phyloP scores from a whole-genome alignment of 1,140 invertebrate genomes.

The Meloidogyne floridensis region DNA sequence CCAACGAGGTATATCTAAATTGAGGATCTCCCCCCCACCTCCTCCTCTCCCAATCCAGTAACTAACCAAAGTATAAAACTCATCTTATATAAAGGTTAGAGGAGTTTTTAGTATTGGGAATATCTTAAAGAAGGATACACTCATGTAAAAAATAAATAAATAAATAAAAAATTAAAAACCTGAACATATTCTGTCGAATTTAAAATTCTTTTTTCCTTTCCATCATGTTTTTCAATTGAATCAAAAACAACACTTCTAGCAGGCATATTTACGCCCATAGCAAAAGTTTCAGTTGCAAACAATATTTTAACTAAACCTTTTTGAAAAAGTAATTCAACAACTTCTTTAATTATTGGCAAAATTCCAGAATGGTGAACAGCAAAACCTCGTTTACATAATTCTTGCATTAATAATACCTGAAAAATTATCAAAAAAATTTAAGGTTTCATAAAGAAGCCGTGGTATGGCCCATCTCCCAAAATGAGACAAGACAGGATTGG shows the following conservation, averaged over 20 bases:
- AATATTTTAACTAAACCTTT: constrained; percentile 83
- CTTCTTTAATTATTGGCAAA: constrained; percentile 72
- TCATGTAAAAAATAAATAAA: no score
- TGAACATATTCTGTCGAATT: constrained; percentile 74
- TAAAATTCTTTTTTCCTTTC: constrained; percentile 76
- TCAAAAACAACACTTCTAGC: constrained; percentile 94
- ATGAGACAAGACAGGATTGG: no score
- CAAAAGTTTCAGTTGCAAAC: constrained; percentile 98
- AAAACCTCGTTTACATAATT: constrained; percentile 82
- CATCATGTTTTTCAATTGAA: constrained; percentile 86
- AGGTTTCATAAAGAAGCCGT: no score
- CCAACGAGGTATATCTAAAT: no score
- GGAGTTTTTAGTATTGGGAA: no score
- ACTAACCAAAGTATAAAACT: no score
- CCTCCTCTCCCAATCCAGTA: no score
- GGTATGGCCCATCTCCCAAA: no score
- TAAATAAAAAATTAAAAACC: constrained; percentile 19
- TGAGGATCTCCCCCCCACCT: no score
- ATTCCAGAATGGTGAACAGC: constrained; percentile 86
- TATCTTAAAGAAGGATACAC: no score
- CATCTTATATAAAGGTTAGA: background rate
- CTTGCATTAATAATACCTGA: constrained; percentile 72
- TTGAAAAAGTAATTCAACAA: constrained; percentile 95
- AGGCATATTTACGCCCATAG: constrained; percentile 96
- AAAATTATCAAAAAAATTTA: no score